These are phyloP conservation scores for Caenorhabditis zanzibari DNA, from an alignment of 2,888 invertebrate species.

Conservation along the genomic window DNA sequence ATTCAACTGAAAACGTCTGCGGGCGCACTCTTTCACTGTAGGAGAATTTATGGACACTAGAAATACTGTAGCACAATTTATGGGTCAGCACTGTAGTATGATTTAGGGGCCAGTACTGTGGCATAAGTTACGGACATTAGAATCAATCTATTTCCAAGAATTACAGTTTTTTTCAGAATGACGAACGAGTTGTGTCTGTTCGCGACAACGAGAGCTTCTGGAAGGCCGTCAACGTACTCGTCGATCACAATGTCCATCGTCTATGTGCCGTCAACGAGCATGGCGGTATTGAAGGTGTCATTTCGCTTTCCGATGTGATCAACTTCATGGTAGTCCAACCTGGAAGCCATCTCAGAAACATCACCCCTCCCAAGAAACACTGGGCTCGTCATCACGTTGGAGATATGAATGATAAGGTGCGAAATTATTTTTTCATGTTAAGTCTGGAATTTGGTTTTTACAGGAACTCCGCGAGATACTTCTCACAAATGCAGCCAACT, in stretches of 20 bases:
- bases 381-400: conserved; percentile 65
- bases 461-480: conserved; percentile 66
- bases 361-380: conserved; percentile 57
- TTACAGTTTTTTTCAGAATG: conserved; percentile 56
- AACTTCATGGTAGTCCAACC: conserved; percentile 76
- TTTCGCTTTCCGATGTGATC: conserved; percentile 77
- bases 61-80: too few relatives aligned
- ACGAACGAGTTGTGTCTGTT: conserved; percentile 75
- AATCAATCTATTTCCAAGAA: conserved; percentile 32
- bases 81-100: too few relatives aligned
- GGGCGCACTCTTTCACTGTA: too few relatives aligned
- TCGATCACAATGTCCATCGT: conserved; percentile 76
- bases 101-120: background rate
- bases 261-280: conserved; percentile 74
- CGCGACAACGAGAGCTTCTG: conserved; percentile 75
- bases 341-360: conserved; percentile 63
- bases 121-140: background rate
- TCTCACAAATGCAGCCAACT: conserved; percentile 57
- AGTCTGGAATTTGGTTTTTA: background rate
- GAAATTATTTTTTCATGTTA: background rate
- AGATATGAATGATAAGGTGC: conserved; percentile 70
- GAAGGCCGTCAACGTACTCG: conserved; percentile 75
- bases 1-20: too few relatives aligned
- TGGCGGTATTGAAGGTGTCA: conserved; percentile 75
- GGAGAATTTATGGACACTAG: too few relatives aligned